These are phyloP conservation scores for Poecile atricapillus DNA, from an alignment of 2,113 vertebrate genomes.

Conservation along the genomic window DNA sequence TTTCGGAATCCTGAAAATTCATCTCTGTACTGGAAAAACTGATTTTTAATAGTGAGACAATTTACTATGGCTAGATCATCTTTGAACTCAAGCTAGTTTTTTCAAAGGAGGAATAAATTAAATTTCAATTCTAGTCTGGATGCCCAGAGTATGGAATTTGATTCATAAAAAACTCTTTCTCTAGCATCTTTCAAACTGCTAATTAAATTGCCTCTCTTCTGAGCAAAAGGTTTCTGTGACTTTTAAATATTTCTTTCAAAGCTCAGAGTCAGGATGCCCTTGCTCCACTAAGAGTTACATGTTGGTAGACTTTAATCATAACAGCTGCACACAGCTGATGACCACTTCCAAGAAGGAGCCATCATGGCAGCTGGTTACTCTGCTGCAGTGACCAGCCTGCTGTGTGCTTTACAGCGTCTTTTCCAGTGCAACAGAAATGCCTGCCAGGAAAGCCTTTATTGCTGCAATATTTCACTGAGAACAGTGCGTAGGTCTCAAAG, in stretches of 20 bases:
- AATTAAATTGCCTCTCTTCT: neutral
- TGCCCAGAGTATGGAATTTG: neutral
- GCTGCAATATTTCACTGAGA: neutral
- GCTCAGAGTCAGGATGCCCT: neutral
- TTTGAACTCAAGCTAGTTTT: neutral
- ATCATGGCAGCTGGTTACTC: accelerated
- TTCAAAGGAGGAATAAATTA: neutral
- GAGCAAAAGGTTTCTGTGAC: neutral
- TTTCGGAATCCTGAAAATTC: neutral
- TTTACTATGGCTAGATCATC: neutral
- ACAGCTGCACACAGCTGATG: neutral
- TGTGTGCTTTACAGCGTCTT: neutral
- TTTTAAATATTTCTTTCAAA: neutral
- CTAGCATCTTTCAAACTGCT: neutral
- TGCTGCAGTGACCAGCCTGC: neutral
- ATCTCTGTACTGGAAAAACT: neutral
- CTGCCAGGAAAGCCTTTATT: neutral
- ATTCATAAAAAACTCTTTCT: neutral
- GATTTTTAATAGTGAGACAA: neutral
- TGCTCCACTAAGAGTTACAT: neutral
- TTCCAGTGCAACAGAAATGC: neutral
- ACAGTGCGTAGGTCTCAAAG: neutral
- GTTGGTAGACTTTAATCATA: neutral
- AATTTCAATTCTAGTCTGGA: neutral
- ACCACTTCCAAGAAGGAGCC: neutral